A percentile compares a stretch with the other conserved stretches of the same genome.
phyloP scores from a whole-genome alignment of 2,888 invertebrate species.

The Mactromeris polynyma region DNA sequence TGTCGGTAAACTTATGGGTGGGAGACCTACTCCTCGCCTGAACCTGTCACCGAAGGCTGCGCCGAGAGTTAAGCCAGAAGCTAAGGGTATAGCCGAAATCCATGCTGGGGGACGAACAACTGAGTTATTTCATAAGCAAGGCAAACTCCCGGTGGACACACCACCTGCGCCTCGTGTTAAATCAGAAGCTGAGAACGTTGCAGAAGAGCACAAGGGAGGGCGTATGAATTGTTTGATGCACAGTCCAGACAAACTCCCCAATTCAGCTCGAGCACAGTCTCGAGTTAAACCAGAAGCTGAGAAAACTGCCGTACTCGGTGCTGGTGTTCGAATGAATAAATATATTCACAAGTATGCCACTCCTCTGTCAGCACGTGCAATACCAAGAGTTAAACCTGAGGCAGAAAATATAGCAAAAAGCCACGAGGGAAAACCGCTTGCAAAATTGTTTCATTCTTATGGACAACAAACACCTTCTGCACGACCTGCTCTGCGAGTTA shows the following conservation, averaged over 20 bases:
- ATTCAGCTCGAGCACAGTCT: conserved; percentile 73
- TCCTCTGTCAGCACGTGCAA: conserved; percentile 69
- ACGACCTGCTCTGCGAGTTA: conserved; percentile 70
- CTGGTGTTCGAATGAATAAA: conserved; percentile 77
- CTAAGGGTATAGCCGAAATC: conserved; percentile 73
- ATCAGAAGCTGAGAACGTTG: conserved; percentile 72
- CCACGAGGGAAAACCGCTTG: conserved; percentile 72
- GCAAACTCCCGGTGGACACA: conserved; percentile 69
- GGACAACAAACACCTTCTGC: conserved; percentile 72
- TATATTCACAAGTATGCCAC: conserved; percentile 76
- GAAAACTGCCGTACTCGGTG: conserved; percentile 73
- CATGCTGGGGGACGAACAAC: conserved; percentile 72
- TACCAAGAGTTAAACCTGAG: conserved; percentile 79
- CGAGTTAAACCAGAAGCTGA: conserved; percentile 79
- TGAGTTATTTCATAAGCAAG: conserved; percentile 72
- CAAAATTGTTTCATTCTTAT: conserved; percentile 70
- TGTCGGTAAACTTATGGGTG: conserved; percentile 75
- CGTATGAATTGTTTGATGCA: conserved; percentile 78
- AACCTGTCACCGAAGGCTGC: conserved; percentile 57
- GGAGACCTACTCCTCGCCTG: conserved; percentile 73
- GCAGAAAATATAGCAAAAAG: conserved; percentile 77
- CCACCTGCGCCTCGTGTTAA: conserved; percentile 73
- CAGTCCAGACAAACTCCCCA: conserved; percentile 73
- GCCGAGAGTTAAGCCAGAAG: conserved; percentile 81
- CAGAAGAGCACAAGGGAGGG: conserved; percentile 73